Evolutionary conservation across 2,113 vertebrate species (phyloP).

Genomic region (rabbit (Oryctolagus cuniculus)): mOryCun1.1 NC_091432.1:192921001-192921500

Average conservation of each 20-base stretch:
- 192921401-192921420: neutral
- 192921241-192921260: neutral
- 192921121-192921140: neutral
- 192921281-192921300: neutral
- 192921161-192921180: neutral
- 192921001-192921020: neutral
- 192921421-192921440: neutral
- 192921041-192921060: neutral
- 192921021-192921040: neutral
- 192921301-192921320: neutral
- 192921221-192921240: neutral
- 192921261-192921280: neutral
- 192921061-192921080: neutral
- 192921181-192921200: neutral
- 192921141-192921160: neutral
- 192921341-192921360: neutral
- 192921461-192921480: neutral
- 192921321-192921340: neutral
- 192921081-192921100: neutral
- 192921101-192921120: neutral
- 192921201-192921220: neutral
- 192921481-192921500: neutral
- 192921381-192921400: neutral
- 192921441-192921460: conserved; percentile 3
- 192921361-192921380: neutral